phyloP scores from a whole-genome alignment of 2,113 vertebrate species.

The Eolophus roseicapilla region DNA sequence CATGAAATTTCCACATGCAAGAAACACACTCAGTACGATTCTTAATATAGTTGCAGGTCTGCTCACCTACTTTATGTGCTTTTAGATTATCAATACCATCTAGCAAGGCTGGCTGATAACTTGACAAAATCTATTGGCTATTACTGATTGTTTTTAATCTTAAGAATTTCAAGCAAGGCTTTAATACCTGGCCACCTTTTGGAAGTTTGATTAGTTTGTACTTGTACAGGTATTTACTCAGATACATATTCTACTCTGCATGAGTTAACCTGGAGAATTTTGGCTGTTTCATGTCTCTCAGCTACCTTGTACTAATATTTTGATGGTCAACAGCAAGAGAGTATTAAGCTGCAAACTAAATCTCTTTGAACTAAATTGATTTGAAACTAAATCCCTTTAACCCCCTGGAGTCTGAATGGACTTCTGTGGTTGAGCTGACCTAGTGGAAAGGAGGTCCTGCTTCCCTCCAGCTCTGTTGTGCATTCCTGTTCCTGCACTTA shows the following conservation, averaged over 20 bases:
- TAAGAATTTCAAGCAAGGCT: neutral
- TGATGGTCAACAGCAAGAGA: neutral
- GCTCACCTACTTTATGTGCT: neutral
- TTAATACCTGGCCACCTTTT: neutral
- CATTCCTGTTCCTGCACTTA: neutral
- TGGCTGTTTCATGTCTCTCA: neutral
- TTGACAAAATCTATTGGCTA: neutral
- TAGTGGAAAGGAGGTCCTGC: neutral
- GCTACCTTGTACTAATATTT: neutral
- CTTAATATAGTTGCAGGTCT: neutral
- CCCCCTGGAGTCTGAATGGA: neutral
- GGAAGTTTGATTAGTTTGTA: neutral
- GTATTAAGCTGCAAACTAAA: neutral
- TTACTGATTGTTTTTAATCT: constrained; percentile 8
- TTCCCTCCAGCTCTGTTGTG: neutral
- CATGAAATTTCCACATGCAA: neutral
- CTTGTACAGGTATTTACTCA: neutral
- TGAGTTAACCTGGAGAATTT: neutral
- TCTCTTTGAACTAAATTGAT: neutral
- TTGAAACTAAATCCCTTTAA: constrained; percentile 3
- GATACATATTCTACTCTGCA: neutral
- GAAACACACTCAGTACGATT: neutral
- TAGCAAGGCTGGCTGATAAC: neutral
- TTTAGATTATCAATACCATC: neutral
- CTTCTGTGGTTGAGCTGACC: neutral